Evolutionary conservation across 2,797 vertebrate genomes (phyloP), one percentile per base, ranked within the genome.

Genomic region (Halcyon leucocephala): DNA sequence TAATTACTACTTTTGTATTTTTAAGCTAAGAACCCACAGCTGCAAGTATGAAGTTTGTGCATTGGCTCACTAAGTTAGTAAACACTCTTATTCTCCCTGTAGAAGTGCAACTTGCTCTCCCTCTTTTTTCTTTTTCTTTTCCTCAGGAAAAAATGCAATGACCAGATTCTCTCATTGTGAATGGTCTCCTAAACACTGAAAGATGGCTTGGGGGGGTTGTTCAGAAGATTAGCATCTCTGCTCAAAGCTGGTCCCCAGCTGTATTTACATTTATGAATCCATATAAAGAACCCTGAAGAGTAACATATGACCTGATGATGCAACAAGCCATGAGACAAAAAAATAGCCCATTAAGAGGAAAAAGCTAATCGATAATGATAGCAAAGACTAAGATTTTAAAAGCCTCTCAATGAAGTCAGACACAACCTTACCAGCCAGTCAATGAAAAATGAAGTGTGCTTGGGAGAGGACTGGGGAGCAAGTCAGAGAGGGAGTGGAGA

Each of bases 261-360:
- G 49, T 89, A 82, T 57, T 94, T 88, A 91, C 90, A 86, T 81
- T 89, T 95, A 70, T 60, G 83, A 94, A 92, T 82, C 76, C 81
- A 41, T 15, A 44, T 65, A 57, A 96, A 67, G 74, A 87, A 82
- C 87, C 48, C 67, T 55, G 71, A 95, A 92, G 95, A 78, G 69
- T 51, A 93, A 87, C 90, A 81, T 25, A 89, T 44, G 86, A 86
- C 73, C 49, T 14, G 22, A 71, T 77, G 89, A 93, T 69, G 94
- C 82, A 78, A 89, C 84, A 48, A 81, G 74, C 70, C 39, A 60
- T 28, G 86, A 81, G 76, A 67, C 20, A 9, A 78, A 76, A 49
- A 95, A 93, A 91, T 79, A 95, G 70, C 95, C 97, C 97, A 96
- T 98, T 97, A 98, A 96, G 97, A 93, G 97, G 89, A 89, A 95